Base-by-base conservation (phyloP, 2,113 vertebrate genomes). In the Notarius quadriscutis region DNA sequence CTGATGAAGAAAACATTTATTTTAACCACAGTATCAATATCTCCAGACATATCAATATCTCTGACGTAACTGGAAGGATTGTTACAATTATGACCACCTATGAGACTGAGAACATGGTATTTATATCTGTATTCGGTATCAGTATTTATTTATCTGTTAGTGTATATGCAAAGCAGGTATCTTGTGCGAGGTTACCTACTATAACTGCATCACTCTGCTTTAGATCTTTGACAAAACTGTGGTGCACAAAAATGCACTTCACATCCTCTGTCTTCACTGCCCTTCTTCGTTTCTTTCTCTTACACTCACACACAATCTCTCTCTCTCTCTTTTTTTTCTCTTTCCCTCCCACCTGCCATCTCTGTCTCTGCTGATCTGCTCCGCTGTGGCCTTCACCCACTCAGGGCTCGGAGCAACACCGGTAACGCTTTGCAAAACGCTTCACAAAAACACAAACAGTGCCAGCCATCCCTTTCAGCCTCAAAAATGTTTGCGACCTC, bases 311-410 rank as follows among this genome's bases (percentile, higher is more conserved):
- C 63, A 79, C 80, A 58, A 27, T 89, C 89, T 91, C 92, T 81
- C 91, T 92, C 92, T 94, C 91, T 89, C 91, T 92, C 93, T 92
- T 72, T 91, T 93, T 92, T 94, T 90, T 89, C 92, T 92, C 93
- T 92, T 92, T 90, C 92, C 91, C 92, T 93, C 93, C 92, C 91
- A 91, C 92, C 87, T 91, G 91, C 90, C 91, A 92, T 89, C 88
- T 91, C 92, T 82, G 92, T 93, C 93, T 94, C 91, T 91, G 89
- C 94, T 84, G 93, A 93, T 93, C 72, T 79, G 93, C 90, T 93
- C 92, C 91, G 91, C 93, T 92, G 92, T 94, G 94, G 94, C 94
- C 93, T 93, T 93, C 93, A 90, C 94, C 95, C 94, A 95, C 95
- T 94, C 94, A 92, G 91, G 94, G 92, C 93, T 95, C 91, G 92